phyloP scores from a whole-genome alignment of 1,140 invertebrate species.

The Drosophila nannoptera region DNA sequence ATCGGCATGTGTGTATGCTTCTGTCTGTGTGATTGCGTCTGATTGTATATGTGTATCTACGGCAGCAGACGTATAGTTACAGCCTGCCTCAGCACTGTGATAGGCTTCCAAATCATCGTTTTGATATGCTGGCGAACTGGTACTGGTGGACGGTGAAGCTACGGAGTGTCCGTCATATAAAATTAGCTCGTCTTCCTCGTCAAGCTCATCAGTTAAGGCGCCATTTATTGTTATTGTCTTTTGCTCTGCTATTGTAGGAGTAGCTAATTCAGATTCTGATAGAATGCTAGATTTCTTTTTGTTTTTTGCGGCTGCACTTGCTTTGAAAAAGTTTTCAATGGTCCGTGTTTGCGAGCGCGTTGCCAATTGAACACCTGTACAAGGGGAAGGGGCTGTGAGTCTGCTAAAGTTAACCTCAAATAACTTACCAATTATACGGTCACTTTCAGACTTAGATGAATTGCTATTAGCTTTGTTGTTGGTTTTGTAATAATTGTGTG shows the following conservation, averaged over 20 bases:
- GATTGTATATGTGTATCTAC: conserved; percentile 2
- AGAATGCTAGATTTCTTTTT: conserved; percentile 27
- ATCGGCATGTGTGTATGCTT: not conserved
- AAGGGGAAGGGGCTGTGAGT: conserved; percentile 3
- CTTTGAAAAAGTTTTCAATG: conserved; percentile 75
- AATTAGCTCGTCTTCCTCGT: conserved; percentile 45
- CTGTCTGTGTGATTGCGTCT: conserved; percentile 1
- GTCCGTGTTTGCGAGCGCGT: conserved; percentile 75
- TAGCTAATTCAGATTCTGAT: conserved; percentile 20
- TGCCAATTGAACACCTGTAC: conserved; percentile 66
- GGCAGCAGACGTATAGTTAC: conserved; percentile 4
- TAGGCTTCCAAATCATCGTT: conserved; percentile 37
- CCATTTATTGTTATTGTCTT: conserved; percentile 25
- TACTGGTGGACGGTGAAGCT: conserved; percentile 40
- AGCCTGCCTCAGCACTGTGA: conserved; percentile 20
- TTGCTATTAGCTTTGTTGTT: conserved; percentile 33
- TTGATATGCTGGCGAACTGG: conserved; percentile 55
- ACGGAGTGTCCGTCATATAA: conserved; percentile 52
- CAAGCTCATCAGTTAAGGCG: conserved; percentile 27
- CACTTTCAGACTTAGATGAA: conserved; percentile 46
- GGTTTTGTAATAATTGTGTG: conserved; percentile 30
- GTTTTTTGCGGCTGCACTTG: conserved; percentile 57
- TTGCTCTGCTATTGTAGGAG: conserved; percentile 33
- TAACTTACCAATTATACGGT: conserved; percentile 66
- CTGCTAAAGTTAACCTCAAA: conserved; percentile 63